These are phyloP conservation scores for Syngnathus acus DNA, from an alignment of 2,797 vertebrate species.

Conservation along the genomic window DNA sequence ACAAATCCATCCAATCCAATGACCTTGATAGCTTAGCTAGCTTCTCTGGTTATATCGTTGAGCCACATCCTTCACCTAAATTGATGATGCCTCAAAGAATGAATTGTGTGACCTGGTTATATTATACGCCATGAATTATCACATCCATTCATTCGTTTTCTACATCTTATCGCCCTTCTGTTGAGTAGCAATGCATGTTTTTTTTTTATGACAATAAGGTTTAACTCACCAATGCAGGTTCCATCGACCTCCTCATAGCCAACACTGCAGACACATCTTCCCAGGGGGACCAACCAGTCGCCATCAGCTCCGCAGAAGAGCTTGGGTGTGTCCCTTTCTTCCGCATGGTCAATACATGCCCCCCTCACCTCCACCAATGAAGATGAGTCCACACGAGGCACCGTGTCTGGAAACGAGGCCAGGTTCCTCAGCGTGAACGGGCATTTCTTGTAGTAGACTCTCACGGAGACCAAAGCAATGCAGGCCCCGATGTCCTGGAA, in stretches of 20 bases:
- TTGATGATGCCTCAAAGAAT: not conserved
- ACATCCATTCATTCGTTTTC: not conserved
- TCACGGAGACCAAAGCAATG: constrained; percentile 88
- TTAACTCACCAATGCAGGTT: constrained; percentile 82
- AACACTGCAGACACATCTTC: constrained; percentile 84
- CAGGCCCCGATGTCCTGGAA: constrained; percentile 96
- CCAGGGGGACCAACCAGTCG: constrained; percentile 92
- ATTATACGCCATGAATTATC: not conserved
- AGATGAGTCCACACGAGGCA: constrained; percentile 90
- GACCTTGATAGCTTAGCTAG: not conserved
- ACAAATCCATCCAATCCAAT: not conserved
- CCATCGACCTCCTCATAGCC: constrained; percentile 87
- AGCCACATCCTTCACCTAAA: not conserved
- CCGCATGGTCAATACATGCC: constrained; percentile 88
- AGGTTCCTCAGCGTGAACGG: constrained; percentile 88
- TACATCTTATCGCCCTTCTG: not conserved
- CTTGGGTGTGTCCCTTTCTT: constrained; percentile 88
- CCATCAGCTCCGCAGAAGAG: constrained; percentile 91
- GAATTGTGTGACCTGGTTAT: not conserved
- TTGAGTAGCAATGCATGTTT: not conserved
- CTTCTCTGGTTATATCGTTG: not conserved
- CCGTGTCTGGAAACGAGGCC: constrained; percentile 90
- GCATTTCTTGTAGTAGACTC: constrained; percentile 94
- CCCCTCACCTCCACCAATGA: constrained; percentile 91
- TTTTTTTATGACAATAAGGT: not conserved